A percentile compares a stretch with the other conserved stretches of the same genome.
These are phyloP conservation scores for Sinohyriopsis cumingii DNA, from an alignment of 2,888 invertebrate genomes.

Conservation along the genomic window DNA sequence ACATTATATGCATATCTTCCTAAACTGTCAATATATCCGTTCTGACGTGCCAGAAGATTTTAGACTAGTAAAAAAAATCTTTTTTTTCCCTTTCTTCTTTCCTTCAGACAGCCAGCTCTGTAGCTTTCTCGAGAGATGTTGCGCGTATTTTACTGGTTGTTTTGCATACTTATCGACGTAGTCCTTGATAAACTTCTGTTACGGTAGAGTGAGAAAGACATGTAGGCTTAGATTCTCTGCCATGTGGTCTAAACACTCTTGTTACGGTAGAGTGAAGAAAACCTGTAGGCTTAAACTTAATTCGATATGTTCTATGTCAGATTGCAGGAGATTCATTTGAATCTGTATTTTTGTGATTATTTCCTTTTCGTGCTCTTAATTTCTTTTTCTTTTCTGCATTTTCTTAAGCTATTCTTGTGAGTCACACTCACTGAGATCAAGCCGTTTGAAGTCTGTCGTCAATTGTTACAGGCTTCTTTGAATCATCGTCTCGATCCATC, in stretches of 20 bases:
- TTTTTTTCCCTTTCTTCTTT: constrained; percentile 20
- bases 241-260: neutral
- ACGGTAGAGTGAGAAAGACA: too few relatives aligned
- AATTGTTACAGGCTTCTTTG: constrained; percentile 48
- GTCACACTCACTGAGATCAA: constrained; percentile 46
- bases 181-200: too few relatives aligned
- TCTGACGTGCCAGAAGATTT: constrained; percentile 32
- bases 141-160: constrained; percentile 23
- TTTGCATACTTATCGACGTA: constrained; percentile 23
- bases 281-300: too few relatives aligned
- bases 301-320: constrained; percentile 43
- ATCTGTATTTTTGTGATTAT: constrained; percentile 38
- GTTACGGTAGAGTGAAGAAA: too few relatives aligned
- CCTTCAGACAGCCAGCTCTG: constrained; percentile 17
- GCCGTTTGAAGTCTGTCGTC: constrained; percentile 44
- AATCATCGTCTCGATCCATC: constrained; percentile 56
- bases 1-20: constrained; percentile 44
- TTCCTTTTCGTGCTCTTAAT: constrained; percentile 30
- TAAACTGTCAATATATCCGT: constrained; percentile 25
- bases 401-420: constrained; percentile 34
- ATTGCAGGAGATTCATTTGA: constrained; percentile 41
- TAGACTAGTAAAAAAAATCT: constrained; percentile 22
- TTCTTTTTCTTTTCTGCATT: constrained; percentile 10
- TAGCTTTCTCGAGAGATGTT: constrained; percentile 31
- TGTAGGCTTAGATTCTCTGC: neutral